Evolutionary conservation across 1,140 invertebrate genomes (phyloP).

Genomic region (Papilio glaucus): DNA sequence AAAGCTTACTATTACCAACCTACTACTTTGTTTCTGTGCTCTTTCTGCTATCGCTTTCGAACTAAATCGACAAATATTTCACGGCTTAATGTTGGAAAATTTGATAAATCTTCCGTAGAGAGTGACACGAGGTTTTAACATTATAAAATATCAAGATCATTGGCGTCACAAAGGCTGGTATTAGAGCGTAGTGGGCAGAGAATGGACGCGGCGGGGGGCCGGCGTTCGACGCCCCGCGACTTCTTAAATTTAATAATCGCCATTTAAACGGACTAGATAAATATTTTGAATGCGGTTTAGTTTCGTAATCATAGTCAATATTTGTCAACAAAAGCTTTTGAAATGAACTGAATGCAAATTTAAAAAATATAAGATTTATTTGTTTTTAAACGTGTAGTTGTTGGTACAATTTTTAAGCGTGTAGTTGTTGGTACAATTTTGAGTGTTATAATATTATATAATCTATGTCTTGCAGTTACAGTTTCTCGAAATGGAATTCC

Average conservation of each 20-base stretch:
- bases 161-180: constrained; percentile 50
- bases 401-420: too few species aligned
- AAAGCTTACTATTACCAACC: too few species aligned
- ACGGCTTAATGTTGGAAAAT: not conserved
- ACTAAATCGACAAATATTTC: constrained; percentile 11
- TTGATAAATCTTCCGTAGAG: constrained; percentile 6
- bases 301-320: constrained; percentile 19
- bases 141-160: constrained; percentile 49
- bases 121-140: constrained; percentile 18
- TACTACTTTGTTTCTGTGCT: not conserved
- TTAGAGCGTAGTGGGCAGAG: constrained; percentile 55
- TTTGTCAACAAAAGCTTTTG: constrained; percentile 33
- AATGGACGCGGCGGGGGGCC: constrained; percentile 58
- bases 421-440: not conserved
- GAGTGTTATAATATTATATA: too few species aligned
- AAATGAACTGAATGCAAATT: not conserved
- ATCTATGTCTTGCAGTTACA: too few species aligned
- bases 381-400: not conserved
- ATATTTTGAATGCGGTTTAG: constrained; percentile 19
- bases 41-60: not conserved
- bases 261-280: constrained; percentile 50
- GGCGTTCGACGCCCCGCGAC: constrained; percentile 45
- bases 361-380: not conserved
- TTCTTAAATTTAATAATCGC: constrained; percentile 71
- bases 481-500: too few species aligned